phyloP scores from a whole-genome alignment of 1,140 invertebrate species.

The Drosophila parvula region DNA sequence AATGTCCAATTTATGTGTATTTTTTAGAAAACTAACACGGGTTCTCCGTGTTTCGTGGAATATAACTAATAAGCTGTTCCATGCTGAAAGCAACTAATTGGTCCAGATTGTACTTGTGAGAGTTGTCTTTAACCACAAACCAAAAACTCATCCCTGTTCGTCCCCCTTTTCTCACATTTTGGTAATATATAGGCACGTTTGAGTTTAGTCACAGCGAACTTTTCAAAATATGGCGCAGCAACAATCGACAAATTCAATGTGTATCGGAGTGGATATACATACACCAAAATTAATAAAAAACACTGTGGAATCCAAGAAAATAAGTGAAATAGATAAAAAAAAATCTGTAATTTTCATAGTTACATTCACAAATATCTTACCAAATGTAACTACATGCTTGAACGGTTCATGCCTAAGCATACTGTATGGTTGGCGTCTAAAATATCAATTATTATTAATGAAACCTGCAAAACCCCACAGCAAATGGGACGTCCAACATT shows the following conservation, averaged over 20 bases:
- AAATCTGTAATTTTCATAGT: conserved; percentile 20
- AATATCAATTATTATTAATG: conserved; percentile 26
- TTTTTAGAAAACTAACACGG: conserved; percentile 28
- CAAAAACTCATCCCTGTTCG: conserved; percentile 11
- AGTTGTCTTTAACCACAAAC: not conserved
- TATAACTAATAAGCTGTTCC: conserved; percentile 27
- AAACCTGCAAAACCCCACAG: conserved; percentile 28
- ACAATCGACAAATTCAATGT: conserved; percentile 7
- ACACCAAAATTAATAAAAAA: conserved; percentile 20
- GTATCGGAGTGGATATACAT: conserved; percentile 14
- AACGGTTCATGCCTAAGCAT: conserved; percentile 33
- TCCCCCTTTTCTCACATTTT: conserved; percentile 2
- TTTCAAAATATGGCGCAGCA: conserved; percentile 16
- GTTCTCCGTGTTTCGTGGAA: conserved; percentile 27
- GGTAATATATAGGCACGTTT: not conserved
- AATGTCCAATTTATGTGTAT: conserved; percentile 33
- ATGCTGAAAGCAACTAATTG: conserved; percentile 27
- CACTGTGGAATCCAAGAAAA: conserved; percentile 4
- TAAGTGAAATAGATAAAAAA: conserved; percentile 26
- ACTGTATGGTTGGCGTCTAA: conserved; percentile 29
- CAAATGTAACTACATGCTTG: conserved; percentile 40
- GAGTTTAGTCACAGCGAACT: conserved; percentile 5
- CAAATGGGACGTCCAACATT: conserved; percentile 19
- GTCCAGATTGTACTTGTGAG: conserved; percentile 22
- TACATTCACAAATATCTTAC: conserved; percentile 30